phyloP scores from a whole-genome alignment of 2,888 invertebrate genomes.

The Anodontia alba region DNA sequence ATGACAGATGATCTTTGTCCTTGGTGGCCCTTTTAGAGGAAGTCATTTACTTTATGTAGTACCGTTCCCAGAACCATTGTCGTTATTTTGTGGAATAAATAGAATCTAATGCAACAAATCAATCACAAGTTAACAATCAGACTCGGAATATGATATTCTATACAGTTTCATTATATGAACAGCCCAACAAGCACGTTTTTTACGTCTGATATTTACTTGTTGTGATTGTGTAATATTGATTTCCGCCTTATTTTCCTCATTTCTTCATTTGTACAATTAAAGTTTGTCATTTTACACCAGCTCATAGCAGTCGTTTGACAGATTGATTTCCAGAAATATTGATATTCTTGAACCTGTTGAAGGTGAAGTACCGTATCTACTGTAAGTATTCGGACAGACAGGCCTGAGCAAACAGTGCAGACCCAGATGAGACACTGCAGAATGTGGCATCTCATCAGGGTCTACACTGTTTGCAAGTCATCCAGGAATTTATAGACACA shows the following conservation, averaged over 20 bases:
- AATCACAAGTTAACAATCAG: background rate
- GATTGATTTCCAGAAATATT: constrained; percentile 4
- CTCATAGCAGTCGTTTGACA: constrained; percentile 2
- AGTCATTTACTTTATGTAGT: too few relatives aligned
- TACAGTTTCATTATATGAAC: background rate
- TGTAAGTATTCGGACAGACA: too few relatives aligned
- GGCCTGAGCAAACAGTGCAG: too few relatives aligned
- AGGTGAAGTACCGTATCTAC: too few relatives aligned
- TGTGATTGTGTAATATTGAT: constrained; percentile 12
- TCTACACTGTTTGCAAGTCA: too few relatives aligned
- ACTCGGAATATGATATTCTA: background rate
- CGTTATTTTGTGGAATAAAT: background rate
- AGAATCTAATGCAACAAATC: background rate
- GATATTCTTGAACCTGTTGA: background rate
- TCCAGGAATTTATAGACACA: too few relatives aligned
- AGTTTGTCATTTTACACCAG: background rate
- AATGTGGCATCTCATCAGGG: too few relatives aligned
- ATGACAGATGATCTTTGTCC: too few relatives aligned
- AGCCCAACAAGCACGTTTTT: background rate
- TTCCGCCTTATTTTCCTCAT: background rate
- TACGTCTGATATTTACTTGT: background rate
- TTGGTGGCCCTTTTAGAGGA: too few relatives aligned
- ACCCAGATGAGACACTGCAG: too few relatives aligned
- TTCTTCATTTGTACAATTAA: constrained; percentile 4
- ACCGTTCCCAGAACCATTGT: too few relatives aligned